Base-by-base conservation (phyloP, 2,888 invertebrate genomes). In the Macaria liturata region DNA sequence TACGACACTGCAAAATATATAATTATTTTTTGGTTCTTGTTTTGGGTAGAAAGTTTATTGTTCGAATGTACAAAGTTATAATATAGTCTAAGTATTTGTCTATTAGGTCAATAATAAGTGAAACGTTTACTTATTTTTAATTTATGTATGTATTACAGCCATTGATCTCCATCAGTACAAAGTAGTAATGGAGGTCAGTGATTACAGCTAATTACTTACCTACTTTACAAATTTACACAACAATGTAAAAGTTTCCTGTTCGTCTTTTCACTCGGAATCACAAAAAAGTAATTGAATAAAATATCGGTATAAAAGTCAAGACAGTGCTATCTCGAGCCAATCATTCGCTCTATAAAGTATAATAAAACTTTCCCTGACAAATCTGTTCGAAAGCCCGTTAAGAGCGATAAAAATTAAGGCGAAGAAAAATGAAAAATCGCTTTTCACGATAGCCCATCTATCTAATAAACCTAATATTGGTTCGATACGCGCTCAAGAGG, bases 391-490 rank as follows among this genome's bases (percentile, higher is more conserved):
- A 70, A 71, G 65, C 57, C 62, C 66, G 63, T 60, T 70, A 74
- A 69, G 74, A 65, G 53, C 71, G 70, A 80, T 80, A 79, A 80
- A 78, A 78, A 75, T 77, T 75, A 71, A 69, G 70, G 70, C 62
- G 57, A 70, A 68, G 70, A 76, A 80, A 82, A 83, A 84, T 80
- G 79, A 84, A 83, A 87, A 86, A 86, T 84, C 77, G 80, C 74
- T 80, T 81, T 83, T 81, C 82, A 76, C 78, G 79, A 77, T 77
- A 78, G 76, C 77, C 82, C 81, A 84, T 88, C 86, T 86, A 87
- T 88, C 87, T 90, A 89, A 90, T 91, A 91, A 89, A 88, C 86
- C 85, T 87, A 88, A 89, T 90, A 88, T 87, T 90, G 88, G 87
- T 87, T 86, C 88, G 83, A 87, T 88, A 85, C 84, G 86, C 88